These are phyloP conservation scores for Liodrosophila aerea DNA, from an alignment of 2,888 invertebrate species.

Conservation along the genomic window DNA sequence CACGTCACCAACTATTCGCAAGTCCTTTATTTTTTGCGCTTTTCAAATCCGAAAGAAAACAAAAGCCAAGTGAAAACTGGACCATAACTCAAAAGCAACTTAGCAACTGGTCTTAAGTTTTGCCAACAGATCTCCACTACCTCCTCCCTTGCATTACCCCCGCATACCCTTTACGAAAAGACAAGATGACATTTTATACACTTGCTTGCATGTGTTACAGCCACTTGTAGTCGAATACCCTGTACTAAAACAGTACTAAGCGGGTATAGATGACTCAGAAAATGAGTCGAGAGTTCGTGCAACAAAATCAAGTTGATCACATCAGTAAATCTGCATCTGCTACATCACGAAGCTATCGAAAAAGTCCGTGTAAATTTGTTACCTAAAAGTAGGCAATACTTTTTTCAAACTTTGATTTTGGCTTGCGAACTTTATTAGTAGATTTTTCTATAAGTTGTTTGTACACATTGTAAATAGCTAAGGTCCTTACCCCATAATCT, in stretches of 20 bases:
- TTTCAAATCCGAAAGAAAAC: slow-evolving; percentile 20
- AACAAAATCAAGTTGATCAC: no score
- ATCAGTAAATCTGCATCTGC: no score
- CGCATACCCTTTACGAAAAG: slow-evolving; percentile 30
- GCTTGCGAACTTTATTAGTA: no score
- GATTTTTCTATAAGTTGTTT: no score
- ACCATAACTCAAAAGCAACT: slow-evolving; percentile 54
- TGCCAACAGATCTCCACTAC: slow-evolving; percentile 34
- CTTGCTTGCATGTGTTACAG: slow-evolving; percentile 56
- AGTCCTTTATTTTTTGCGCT: slow-evolving; percentile 6
- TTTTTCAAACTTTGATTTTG: no score
- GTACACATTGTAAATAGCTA: no score
- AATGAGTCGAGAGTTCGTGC: no score
- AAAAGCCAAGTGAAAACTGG: slow-evolving; percentile 39
- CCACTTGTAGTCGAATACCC: slow-evolving; percentile 38
- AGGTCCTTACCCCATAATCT: no score
- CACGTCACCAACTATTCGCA: slow-evolving; percentile 29
- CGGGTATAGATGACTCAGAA: no score
- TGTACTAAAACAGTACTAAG: not conserved
- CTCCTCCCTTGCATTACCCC: not conserved
- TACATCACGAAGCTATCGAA: no score
- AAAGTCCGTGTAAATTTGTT: no score
- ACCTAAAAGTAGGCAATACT: no score
- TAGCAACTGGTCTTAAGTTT: slow-evolving; percentile 50
- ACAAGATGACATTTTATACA: slow-evolving; percentile 47